Evolutionary conservation across 2,113 vertebrate species (phyloP), one percentile per base, ranked within the genome.

Genomic region (Ariopsis seemanni): DNA sequence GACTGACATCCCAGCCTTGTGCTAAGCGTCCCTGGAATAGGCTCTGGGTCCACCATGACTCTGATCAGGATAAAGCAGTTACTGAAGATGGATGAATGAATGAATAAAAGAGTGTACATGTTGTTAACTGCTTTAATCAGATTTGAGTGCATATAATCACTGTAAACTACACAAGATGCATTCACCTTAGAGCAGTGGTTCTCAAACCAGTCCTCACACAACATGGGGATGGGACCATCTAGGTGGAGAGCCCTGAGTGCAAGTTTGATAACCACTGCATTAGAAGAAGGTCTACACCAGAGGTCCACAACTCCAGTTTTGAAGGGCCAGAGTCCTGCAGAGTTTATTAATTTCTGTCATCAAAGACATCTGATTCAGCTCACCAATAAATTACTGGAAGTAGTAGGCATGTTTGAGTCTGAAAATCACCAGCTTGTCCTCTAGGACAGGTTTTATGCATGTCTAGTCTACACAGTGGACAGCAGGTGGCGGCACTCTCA

Each of bases 401-500:
- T 57, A n/a, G 12, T 27, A 8, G 5, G n/a, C 2, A 52, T 14
- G 7, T 30, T 53, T 53, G 74, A 77, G 50, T 1, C 5, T n/a
- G 22, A n/a, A 78, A 55, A 55, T 30, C 52, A 79, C 2, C 7
- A 57, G 18, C 30, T 79, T 7, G 5, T 57, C n/a, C 53, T 80
- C 15, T 22, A 53, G 48, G 11, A 52, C 18, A n/a, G 10, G 22
- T 5, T 8, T 7, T 27, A 53, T 34, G 6, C 69, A 78, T 30
- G 1, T 5, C n/a, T 63, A 20, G 22, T 69, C 30, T 63, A 30
- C 25, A 30, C 17, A 63, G 15, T 83, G 80, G 72, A 30, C 86
- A 83, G 86, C 42, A 87, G 86, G n/a, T 83, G 86, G 80, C 86
- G 75, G 86, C 69, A 87, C 34, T 62, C 1, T 27, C 8, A 34